Evolutionary conservation across 1,140 invertebrate genomes (phyloP).

Genomic region (Eufriesea mexicana): DNA sequence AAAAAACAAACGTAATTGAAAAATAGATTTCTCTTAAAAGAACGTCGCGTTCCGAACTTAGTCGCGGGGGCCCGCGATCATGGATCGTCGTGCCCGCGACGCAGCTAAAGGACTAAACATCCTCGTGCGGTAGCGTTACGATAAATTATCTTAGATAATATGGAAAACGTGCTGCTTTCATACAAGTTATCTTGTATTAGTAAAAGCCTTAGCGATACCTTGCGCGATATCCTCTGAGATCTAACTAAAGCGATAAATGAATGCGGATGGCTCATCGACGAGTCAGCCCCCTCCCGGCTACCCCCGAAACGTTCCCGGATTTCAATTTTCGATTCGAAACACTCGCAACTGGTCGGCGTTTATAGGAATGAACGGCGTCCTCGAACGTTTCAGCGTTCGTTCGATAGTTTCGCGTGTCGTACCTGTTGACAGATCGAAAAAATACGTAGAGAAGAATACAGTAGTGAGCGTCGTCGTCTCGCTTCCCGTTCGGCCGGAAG

Average conservation of each 20-base stretch:
- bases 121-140: background rate
- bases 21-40: background rate
- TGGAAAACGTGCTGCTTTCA: slow-evolving; percentile 35
- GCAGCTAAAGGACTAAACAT: background rate
- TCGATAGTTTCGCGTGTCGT: background rate
- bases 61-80: background rate
- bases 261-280: slow-evolving; percentile 18
- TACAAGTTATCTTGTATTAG: slow-evolving; percentile 38
- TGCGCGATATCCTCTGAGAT: slow-evolving; percentile 45
- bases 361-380: background rate
- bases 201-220: slow-evolving; percentile 41
- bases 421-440: background rate
- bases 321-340: background rate
- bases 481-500: accelerated
- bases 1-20: background rate
- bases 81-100: background rate
- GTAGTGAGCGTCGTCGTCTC: background rate
- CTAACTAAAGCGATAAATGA: slow-evolving; percentile 44
- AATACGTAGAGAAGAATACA: background rate
- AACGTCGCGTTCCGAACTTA: background rate
- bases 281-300: slow-evolving; percentile 1
- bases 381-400: slow-evolving; percentile 1
- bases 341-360: background rate
- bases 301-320: background rate
- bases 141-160: slow-evolving; percentile 50